Conservation (phyloP, 1,140 invertebrate genomes). For the Bradysia coprophila region DNA sequence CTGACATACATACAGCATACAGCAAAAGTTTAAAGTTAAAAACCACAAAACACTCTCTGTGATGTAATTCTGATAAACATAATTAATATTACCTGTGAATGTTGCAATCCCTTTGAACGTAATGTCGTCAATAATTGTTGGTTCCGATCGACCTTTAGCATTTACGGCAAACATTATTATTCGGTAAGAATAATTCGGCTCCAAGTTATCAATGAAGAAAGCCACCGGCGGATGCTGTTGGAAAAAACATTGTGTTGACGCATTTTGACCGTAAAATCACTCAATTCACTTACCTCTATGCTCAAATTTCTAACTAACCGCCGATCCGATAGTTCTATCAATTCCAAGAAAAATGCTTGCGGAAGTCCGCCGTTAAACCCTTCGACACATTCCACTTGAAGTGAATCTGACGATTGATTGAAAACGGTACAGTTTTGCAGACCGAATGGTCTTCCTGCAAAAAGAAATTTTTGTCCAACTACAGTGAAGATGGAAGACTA, state of each 20-base stretch:
- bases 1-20: no score
- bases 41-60: no score
- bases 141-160: slow-evolving; percentile 65
- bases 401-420: slow-evolving; percentile 65
- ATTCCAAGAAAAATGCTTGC: slow-evolving; percentile 59
- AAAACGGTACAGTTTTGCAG: slow-evolving; percentile 71
- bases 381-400: slow-evolving; percentile 60
- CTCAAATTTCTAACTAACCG: slow-evolving; percentile 24
- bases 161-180: slow-evolving; percentile 66
- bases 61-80: no score
- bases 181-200: slow-evolving; percentile 54
- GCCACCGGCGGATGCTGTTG: slow-evolving; percentile 35
- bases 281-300: slow-evolving; percentile 15
- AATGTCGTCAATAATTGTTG: slow-evolving; percentile 58
- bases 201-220: slow-evolving; percentile 55
- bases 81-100: slow-evolving; percentile 37
- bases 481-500: no score
- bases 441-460: slow-evolving; percentile 62
- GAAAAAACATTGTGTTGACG: no score
- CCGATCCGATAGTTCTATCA: slow-evolving; percentile 39
- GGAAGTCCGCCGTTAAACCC: slow-evolving; percentile 71
- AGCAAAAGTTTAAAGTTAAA: no score
- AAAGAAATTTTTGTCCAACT: neutral
- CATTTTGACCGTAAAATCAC: no score
- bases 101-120: slow-evolving; percentile 64